Conservation (phyloP, 2,113 vertebrate species). For the Piaya cayana region DNA sequence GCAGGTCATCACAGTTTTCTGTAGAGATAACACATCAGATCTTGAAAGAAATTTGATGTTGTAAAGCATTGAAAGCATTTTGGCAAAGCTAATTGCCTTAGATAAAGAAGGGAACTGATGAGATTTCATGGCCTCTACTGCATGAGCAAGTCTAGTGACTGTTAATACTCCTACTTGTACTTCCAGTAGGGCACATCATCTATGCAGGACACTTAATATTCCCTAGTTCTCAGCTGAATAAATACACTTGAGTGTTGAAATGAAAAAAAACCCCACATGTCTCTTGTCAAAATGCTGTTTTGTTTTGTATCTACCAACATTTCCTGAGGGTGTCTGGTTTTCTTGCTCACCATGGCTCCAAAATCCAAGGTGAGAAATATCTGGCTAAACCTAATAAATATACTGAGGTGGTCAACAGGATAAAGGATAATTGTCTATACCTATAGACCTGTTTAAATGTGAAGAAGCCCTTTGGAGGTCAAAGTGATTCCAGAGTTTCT, state of each 20-base stretch:
- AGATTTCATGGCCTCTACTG: background rate
- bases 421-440: background rate
- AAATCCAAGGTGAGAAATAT: background rate
- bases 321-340: background rate
- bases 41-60: background rate
- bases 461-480: background rate
- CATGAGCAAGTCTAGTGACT: background rate
- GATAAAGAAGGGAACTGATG: background rate
- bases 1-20: background rate
- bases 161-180: background rate
- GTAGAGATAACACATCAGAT: background rate
- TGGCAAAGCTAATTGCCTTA: background rate
- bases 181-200: background rate
- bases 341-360: background rate
- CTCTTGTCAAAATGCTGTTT: background rate
- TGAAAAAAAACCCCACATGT: background rate
- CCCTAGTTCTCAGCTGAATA: background rate
- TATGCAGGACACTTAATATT: background rate
- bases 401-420: background rate
- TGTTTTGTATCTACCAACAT: accelerated
- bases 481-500: background rate
- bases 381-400: background rate
- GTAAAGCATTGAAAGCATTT: background rate
- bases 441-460: background rate
- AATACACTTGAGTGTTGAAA: background rate